These are phyloP conservation scores for Coenonympha glycerion DNA, from an alignment of 2,888 invertebrate genomes.

Conservation along the genomic window DNA sequence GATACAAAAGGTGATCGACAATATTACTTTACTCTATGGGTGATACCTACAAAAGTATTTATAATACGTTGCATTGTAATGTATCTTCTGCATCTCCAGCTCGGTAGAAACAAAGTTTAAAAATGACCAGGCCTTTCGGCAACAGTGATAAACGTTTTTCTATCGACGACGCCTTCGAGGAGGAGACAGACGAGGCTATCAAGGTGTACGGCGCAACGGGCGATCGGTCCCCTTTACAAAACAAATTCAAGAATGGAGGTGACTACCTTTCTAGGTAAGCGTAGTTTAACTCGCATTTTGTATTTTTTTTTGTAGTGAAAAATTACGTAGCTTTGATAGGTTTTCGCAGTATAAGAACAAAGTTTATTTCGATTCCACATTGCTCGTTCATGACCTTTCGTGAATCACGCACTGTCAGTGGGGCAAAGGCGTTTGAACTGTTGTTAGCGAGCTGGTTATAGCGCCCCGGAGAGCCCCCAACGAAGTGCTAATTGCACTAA, in stretches of 20 bases:
- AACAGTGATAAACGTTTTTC: conserved; percentile 82
- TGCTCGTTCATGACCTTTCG: conserved; percentile 57
- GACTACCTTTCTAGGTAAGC: conserved; percentile 61
- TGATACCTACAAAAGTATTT: no score
- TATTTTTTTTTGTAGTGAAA: conserved; percentile 4
- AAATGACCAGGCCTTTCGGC: conserved; percentile 71
- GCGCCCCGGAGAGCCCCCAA: conserved; percentile 32
- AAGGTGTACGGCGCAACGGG: conserved; percentile 87
- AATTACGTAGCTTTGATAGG: no score
- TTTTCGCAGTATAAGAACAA: neutral
- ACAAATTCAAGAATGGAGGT: conserved; percentile 64
- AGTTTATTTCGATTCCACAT: conserved; percentile 24
- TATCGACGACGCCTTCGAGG: conserved; percentile 90
- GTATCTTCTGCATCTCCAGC: conserved; percentile 55
- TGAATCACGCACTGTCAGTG: conserved; percentile 53
- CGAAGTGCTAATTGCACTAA: conserved; percentile 41
- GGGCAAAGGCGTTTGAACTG: conserved; percentile 62
- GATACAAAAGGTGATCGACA: no score
- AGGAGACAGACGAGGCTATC: conserved; percentile 83
- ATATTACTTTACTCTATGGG: no score
- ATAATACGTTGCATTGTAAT: conserved; percentile 52
- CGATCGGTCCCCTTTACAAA: conserved; percentile 80
- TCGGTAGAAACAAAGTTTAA: conserved; percentile 43
- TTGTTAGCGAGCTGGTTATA: conserved; percentile 26
- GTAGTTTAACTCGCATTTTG: conserved; percentile 19